A percentile compares a stretch with the other conserved stretches of the same genome.
phyloP scores from a whole-genome alignment of 1,140 invertebrate genomes.

The Lepeophtheirus salmonis region DNA sequence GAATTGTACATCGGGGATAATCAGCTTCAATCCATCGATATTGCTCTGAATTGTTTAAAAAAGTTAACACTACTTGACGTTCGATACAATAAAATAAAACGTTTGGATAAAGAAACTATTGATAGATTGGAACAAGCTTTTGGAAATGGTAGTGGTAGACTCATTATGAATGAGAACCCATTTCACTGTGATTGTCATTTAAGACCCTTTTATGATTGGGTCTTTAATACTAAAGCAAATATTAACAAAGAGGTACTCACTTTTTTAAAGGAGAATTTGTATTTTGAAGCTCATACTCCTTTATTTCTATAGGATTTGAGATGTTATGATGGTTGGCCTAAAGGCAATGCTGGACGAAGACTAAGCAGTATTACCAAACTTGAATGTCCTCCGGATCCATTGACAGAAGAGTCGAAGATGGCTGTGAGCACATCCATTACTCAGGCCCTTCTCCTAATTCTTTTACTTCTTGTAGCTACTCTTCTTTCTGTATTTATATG shows the following conservation, averaged over 20 bases:
- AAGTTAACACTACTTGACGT: constrained; percentile 47
- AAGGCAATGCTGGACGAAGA: constrained; percentile 22
- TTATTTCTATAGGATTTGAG: constrained; percentile 28
- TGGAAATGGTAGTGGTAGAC: constrained; percentile 26
- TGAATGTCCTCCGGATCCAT: constrained; percentile 20
- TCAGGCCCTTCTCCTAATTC: constrained; percentile 33
- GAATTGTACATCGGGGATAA: constrained; percentile 51
- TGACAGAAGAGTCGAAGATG: constrained; percentile 24
- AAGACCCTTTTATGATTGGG: constrained; percentile 41
- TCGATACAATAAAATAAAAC: constrained; percentile 44
- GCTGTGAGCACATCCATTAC: constrained; percentile 34
- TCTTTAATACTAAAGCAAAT: constrained; percentile 38
- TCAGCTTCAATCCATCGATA: constrained; percentile 34
- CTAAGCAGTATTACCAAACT: constrained; percentile 29
- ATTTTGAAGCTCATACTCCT: neutral
- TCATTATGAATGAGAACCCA: constrained; percentile 43
- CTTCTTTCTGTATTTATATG: constrained; percentile 38
- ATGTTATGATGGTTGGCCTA: constrained; percentile 23
- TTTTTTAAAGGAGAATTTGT: neutral
- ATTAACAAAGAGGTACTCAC: constrained; percentile 34
- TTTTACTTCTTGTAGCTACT: constrained; percentile 31
- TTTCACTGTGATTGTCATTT: constrained; percentile 44
- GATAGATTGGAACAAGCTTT: constrained; percentile 37
- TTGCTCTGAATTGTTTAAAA: constrained; percentile 44
- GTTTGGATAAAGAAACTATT: constrained; percentile 37